Evolutionary conservation across 2,113 vertebrate species (phyloP), one percentile per base, ranked within the genome.

Genomic region (Agelaius tricolor): DNA sequence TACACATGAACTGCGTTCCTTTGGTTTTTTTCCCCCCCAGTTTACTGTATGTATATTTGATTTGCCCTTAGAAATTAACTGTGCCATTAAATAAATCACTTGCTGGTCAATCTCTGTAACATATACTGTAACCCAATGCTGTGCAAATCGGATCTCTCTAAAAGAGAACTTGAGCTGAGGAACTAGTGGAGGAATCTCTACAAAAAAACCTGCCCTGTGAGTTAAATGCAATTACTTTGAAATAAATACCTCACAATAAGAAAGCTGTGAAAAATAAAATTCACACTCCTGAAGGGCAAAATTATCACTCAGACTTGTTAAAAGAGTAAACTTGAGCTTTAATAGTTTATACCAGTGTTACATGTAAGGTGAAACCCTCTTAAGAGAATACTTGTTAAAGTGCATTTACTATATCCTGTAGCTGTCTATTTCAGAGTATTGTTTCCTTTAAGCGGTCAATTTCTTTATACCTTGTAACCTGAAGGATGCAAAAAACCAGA

Each of bases 201-300:
- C 24, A 76, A 87, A 85, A 92, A 76, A 46, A 19, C 2, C 23
- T 78, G 51, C 75, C n/a, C 67, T 30, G 37, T 16, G 13, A 92
- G 62, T 77, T 75, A 91, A 95, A 95, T 43, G 55, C 94, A 87
- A 94, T 88, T 92, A 93, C 69, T 95, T 82, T 93, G 81, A 97
- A 97, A 93, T 22, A 89, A 97, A 26, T 94, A 95, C 65, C 91
- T 92, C n/a, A 33, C 85, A 80, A 96, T 94, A 97, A 96, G 89
- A 97, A 97, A 96, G 58, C 90, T 97, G 96, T 97, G 97, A 98
- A 97, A 98, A 98, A 97, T 94, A 98, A 98, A 97, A 96, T 96
- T 97, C 90, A 67, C 93, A 94, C 96, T 97, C 96, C 80, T 84
- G 68, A 97, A 96, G 96, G 97, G 94, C 96, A 96, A 97, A 98